Conservation (phyloP, 2,113 vertebrate genomes). For the Corythoichthys haematopterus region DNA sequence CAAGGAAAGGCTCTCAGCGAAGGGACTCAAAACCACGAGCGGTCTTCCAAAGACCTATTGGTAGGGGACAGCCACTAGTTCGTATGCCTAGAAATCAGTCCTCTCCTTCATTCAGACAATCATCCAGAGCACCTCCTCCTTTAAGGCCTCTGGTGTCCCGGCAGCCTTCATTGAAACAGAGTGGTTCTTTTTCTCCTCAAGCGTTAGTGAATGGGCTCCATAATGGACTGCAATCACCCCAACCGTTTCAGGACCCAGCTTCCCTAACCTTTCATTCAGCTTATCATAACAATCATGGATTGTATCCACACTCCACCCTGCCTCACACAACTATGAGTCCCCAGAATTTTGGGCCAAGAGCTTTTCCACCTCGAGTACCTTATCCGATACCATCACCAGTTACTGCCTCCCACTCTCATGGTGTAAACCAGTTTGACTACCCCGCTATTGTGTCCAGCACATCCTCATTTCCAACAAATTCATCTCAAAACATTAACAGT, state of each 20-base stretch:
- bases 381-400: constrained; percentile 29
- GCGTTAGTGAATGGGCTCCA: constrained; percentile 58
- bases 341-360: constrained; percentile 26
- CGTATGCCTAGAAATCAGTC: constrained; percentile 64
- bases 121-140: constrained; percentile 51
- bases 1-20: constrained; percentile 47
- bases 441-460: constrained; percentile 53
- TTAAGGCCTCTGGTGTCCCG: constrained; percentile 40
- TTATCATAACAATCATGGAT: constrained; percentile 45
- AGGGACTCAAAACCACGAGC: constrained; percentile 61
- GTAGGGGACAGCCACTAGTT: constrained; percentile 73
- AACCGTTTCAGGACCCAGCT: constrained; percentile 21
- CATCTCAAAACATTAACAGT: constrained; percentile 54
- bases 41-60: constrained; percentile 70
- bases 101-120: constrained; percentile 63
- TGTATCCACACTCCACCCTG: constrained; percentile 49
- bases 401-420: constrained; percentile 33
- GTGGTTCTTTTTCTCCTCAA: constrained; percentile 58
- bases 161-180: constrained; percentile 63
- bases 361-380: constrained; percentile 33
- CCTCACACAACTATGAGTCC: constrained; percentile 51
- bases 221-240: constrained; percentile 54
- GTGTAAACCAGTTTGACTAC: constrained; percentile 52
- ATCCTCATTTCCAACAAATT: constrained; percentile 60
- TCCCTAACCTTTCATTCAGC: constrained; percentile 40